A percentile compares a stretch with the other conserved stretches of the same genome.
These are phyloP conservation scores for Penaeus monodon DNA, from an alignment of 2,888 invertebrate species.

Conservation along the genomic window DNA sequence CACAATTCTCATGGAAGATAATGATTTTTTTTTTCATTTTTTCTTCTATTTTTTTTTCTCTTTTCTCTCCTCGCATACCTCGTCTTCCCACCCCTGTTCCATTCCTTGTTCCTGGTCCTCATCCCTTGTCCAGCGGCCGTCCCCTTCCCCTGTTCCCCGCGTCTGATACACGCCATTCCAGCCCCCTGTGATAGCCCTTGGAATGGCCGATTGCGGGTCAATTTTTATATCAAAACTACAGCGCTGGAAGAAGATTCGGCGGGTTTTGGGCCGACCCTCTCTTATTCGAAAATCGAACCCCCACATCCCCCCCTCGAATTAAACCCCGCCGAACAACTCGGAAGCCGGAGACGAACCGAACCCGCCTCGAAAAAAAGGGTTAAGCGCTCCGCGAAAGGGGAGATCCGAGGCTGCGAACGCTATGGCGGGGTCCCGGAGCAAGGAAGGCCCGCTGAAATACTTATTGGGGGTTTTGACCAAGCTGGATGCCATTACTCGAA, in stretches of 20 bases:
- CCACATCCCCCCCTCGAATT: neutral
- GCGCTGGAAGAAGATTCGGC: constrained; percentile 3
- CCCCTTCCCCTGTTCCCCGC: neutral
- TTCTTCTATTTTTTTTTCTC: neutral
- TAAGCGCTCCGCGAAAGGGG: too few species aligned
- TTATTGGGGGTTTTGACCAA: constrained; percentile 55
- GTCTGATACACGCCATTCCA: constrained; percentile 47
- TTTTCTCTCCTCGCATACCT: neutral
- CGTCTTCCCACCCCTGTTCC: neutral
- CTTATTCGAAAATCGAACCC: neutral
- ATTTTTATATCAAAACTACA: constrained; percentile 51
- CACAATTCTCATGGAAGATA: neutral
- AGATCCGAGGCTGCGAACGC: too few species aligned
- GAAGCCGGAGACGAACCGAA: too few species aligned
- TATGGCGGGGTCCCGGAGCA: constrained; percentile 3
- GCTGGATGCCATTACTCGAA: constrained; percentile 43
- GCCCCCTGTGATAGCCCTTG: constrained; percentile 43
- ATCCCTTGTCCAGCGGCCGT: constrained; percentile 8
- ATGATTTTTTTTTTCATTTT: neutral
- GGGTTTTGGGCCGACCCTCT: neutral
- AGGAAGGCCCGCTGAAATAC: constrained; percentile 40
- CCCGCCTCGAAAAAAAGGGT: too few species aligned
- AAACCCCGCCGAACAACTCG: neutral
- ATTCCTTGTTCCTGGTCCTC: constrained; percentile 14
- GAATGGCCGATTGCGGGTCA: constrained; percentile 52